Evolutionary conservation across 1,140 invertebrate genomes (phyloP).

Genomic region (Drosophila ananassae): DNA sequence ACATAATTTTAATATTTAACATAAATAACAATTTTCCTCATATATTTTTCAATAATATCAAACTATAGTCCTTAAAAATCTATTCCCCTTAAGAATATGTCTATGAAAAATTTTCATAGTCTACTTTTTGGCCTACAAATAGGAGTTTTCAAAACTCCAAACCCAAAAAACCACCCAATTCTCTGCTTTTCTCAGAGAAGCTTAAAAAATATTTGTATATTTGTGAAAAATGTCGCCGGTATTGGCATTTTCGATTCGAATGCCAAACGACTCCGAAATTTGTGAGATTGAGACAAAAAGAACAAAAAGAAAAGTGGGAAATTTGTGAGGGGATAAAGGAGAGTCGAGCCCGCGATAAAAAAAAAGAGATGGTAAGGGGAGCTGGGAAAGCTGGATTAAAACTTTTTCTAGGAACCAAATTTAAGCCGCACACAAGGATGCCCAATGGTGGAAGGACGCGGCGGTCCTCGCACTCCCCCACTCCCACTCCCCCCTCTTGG

Average conservation of each 20-base stretch:
- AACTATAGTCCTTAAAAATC: too few species aligned
- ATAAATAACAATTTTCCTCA: too few species aligned
- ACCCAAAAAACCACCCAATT: too few species aligned
- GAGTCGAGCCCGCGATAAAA: not conserved
- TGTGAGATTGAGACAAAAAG: not conserved
- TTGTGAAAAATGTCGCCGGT: not conserved
- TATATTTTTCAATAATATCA: too few species aligned
- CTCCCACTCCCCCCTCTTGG: not conserved
- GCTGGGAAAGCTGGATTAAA: constrained; percentile 75
- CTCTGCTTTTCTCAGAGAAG: too few species aligned
- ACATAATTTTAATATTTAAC: too few species aligned
- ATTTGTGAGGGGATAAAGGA: not conserved
- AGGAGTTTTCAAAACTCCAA: too few species aligned
- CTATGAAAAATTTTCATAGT: not conserved
- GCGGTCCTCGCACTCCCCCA: constrained; percentile 21
- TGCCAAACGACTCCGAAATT: constrained; percentile 18
- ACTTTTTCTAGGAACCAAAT: constrained; percentile 73
- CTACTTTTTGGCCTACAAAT: not conserved
- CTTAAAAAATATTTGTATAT: not conserved
- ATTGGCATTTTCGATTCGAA: constrained; percentile 12
- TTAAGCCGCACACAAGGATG: constrained; percentile 69
- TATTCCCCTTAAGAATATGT: too few species aligned
- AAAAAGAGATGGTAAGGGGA: constrained; percentile 13
- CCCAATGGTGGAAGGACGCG: constrained; percentile 11
- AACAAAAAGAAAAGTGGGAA: not conserved